A percentile compares a stretch with the other conserved stretches of the same genome.
These are phyloP conservation scores for Punctoribates punctum DNA, from an alignment of 2,888 invertebrate genomes.

Conservation along the genomic window DNA sequence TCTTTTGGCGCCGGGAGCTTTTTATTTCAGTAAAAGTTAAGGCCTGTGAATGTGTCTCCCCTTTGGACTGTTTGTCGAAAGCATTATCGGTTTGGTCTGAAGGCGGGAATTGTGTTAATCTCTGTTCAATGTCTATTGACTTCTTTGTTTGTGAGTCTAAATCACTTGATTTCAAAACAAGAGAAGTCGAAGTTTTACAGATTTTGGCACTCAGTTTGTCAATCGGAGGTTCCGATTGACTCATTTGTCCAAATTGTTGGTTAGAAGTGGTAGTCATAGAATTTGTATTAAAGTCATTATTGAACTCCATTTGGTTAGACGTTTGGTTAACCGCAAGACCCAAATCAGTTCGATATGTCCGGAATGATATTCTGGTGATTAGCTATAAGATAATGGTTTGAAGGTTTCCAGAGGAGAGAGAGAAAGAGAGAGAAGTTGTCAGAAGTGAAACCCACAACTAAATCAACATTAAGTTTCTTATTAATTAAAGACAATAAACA, in stretches of 20 bases:
- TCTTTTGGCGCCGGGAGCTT: slow-evolving; percentile 12
- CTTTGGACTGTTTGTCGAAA: background rate
- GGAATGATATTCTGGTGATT: slow-evolving; percentile 22
- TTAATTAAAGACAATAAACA: background rate
- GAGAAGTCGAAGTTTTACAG: slow-evolving; percentile 24
- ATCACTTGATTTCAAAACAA: slow-evolving; percentile 12
- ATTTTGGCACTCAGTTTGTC: background rate
- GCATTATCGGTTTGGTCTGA: background rate
- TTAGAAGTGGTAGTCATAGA: slow-evolving; percentile 19
- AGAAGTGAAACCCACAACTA: slow-evolving; percentile 10
- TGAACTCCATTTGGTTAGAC: slow-evolving; percentile 25
- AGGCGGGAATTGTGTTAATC: background rate
- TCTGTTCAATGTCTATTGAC: slow-evolving; percentile 20
- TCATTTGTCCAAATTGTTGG: background rate
- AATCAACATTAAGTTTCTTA: background rate
- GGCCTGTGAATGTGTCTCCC: background rate
- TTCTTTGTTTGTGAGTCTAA: background rate
- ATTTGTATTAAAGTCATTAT: slow-evolving; percentile 5
- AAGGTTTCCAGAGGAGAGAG: slow-evolving; percentile 15
- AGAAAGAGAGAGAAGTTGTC: slow-evolving; percentile 3
- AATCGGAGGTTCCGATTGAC: background rate
- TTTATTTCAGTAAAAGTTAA: slow-evolving; percentile 34
- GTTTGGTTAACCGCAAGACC: slow-evolving; percentile 29
- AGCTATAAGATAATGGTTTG: slow-evolving; percentile 27
- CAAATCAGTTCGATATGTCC: slow-evolving; percentile 18